A percentile compares a stretch with the other conserved stretches of the same genome.
Evolutionary conservation across 2,797 vertebrate genomes (phyloP).

Genomic region (Benthosema pterotum): DNA sequence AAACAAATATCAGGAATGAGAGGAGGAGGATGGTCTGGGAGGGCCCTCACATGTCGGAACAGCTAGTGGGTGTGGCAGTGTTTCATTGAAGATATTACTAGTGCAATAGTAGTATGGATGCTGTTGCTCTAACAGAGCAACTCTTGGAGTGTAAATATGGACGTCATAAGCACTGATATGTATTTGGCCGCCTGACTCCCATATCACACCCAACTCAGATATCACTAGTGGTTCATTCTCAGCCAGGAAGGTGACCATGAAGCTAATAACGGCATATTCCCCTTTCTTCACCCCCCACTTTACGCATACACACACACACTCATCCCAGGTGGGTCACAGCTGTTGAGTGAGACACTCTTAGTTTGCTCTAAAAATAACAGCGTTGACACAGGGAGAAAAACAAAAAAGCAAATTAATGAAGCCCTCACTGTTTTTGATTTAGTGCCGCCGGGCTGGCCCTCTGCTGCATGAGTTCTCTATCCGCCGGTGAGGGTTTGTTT

Average conservation of each 20-base stretch:
- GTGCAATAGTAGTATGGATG: background rate
- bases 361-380: conserved; percentile 69
- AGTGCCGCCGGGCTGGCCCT: conserved; percentile 30
- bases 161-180: conserved; percentile 9
- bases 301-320: conserved; percentile 26
- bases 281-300: conserved; percentile 44
- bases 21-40: conserved; percentile 41
- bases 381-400: conserved; percentile 59
- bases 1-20: conserved; percentile 30
- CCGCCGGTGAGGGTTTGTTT: conserved; percentile 60
- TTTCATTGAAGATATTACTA: conserved; percentile 11
- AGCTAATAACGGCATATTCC: conserved; percentile 67
- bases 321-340: conserved; percentile 78
- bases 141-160: background rate
- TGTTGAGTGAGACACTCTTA: conserved; percentile 66
- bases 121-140: conserved; percentile 5
- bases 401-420: conserved; percentile 63
- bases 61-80: conserved; percentile 6
- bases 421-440: conserved; percentile 53
- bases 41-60: conserved; percentile 38
- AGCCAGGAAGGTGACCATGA: conserved; percentile 71
- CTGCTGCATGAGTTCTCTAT: conserved; percentile 30
- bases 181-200: conserved; percentile 60
- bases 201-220: conserved; percentile 43
- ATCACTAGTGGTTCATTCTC: conserved; percentile 32